Evolutionary conservation across 2,888 invertebrate genomes (phyloP).

Genomic region (Trilocha varians): DNA sequence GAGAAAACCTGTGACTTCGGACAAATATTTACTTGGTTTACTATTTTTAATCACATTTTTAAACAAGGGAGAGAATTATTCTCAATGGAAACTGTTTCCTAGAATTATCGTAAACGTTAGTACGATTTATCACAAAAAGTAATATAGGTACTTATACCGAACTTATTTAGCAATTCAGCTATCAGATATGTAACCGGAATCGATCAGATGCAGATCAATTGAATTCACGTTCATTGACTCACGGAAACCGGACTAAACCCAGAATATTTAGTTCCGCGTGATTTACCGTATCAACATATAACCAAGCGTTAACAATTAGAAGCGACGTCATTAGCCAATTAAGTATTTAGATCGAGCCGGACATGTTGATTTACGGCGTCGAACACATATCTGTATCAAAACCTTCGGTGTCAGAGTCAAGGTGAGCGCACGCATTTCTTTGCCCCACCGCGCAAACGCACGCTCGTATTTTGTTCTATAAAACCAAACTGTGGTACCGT

Average conservation of each 20-base stretch:
- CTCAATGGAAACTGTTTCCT: too few species aligned
- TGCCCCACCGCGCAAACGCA: slow-evolving; percentile 16
- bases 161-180: too few species aligned
- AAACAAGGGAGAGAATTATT: too few species aligned
- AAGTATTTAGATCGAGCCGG: slow-evolving; percentile 10
- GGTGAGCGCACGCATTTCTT: slow-evolving; percentile 21
- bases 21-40: too few species aligned
- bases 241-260: not conserved
- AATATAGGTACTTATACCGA: too few species aligned
- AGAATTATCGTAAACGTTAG: too few species aligned
- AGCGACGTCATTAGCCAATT: slow-evolving; percentile 4
- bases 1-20: too few species aligned
- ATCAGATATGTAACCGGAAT: not conserved
- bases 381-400: slow-evolving; percentile 4
- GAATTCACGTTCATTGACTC: not conserved
- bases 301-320: not conserved
- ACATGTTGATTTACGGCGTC: slow-evolving; percentile 21
- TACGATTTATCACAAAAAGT: too few species aligned
- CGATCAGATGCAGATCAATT: not conserved
- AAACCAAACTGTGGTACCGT: slow-evolving; percentile 23
- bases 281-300: not conserved
- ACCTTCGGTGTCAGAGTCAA: slow-evolving; percentile 27
- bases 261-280: not conserved
- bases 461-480: slow-evolving; percentile 18
- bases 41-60: too few species aligned